Percentiles rank a stretch among this genome's conserved stretches.
Conservation (phyloP, 2,113 vertebrate species). For the Ahaetulla prasina region DNA sequence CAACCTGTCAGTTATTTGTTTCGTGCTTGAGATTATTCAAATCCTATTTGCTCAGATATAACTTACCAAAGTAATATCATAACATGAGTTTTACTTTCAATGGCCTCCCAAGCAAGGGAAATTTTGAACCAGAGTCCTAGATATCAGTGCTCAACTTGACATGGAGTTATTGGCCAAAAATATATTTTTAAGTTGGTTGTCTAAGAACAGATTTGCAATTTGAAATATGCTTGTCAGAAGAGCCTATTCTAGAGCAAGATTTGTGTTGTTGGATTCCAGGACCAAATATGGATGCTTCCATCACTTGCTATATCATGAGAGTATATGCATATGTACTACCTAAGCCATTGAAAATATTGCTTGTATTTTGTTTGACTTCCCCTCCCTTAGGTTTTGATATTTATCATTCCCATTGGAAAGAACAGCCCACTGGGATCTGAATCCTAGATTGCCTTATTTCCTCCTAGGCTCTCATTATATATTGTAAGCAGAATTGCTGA, state of each 20-base stretch:
- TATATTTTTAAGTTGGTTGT: neutral
- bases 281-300: neutral
- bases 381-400: neutral
- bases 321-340: neutral
- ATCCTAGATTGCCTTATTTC: too few relatives aligned
- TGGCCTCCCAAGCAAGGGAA: neutral
- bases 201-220: neutral
- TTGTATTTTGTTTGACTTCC: neutral
- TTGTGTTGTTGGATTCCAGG: neutral
- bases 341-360: neutral
- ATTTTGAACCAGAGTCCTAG: neutral
- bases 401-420: neutral
- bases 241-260: neutral
- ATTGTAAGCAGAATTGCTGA: too few relatives aligned
- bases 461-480: neutral
- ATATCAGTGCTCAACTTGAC: neutral
- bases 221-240: neutral
- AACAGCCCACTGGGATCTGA: neutral
- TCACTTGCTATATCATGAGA: neutral
- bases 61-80: neutral
- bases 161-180: neutral
- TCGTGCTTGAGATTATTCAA: neutral
- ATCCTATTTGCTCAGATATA: neutral
- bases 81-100: neutral
- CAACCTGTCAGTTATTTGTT: neutral